A percentile compares a stretch with the other conserved stretches of the same genome.
These are phyloP conservation scores for Synaphobranchus kaupii DNA, from an alignment of 2,797 vertebrate species.

Conservation along the genomic window DNA sequence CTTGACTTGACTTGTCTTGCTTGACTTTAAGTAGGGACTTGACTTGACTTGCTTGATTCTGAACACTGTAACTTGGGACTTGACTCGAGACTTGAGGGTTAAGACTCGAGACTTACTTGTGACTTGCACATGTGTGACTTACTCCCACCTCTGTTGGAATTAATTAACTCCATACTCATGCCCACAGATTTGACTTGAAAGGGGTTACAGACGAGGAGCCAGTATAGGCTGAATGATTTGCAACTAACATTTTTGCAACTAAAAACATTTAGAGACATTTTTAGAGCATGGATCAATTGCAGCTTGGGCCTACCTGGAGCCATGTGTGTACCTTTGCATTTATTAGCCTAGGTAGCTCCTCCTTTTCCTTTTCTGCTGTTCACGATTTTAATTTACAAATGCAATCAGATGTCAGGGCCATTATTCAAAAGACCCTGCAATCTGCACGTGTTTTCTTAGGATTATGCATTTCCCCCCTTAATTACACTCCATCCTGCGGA, in stretches of 20 bases:
- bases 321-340: not conserved
- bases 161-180: not conserved
- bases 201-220: not conserved
- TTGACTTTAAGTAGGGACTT: no score
- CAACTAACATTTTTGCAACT: not conserved
- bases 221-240: not conserved
- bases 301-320: not conserved
- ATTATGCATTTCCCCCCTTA: conserved; percentile 72
- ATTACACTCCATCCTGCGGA: conserved; percentile 62
- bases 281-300: not conserved
- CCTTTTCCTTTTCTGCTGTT: conserved; percentile 31
- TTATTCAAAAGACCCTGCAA: conserved; percentile 67
- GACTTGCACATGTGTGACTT: no score
- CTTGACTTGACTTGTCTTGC: no score
- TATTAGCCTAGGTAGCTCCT: not conserved
- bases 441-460: conserved; percentile 54
- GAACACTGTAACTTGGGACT: no score
- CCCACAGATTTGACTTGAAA: not conserved
- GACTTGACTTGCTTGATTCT: no score
- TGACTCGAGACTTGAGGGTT: no score
- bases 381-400: conserved; percentile 77
- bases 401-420: conserved; percentile 74
- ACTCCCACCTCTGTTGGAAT: not conserved
- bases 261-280: not conserved
- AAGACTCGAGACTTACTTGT: no score